phyloP scores from a whole-genome alignment of 1,140 invertebrate species.

The Phenacoccus solenopsis region DNA sequence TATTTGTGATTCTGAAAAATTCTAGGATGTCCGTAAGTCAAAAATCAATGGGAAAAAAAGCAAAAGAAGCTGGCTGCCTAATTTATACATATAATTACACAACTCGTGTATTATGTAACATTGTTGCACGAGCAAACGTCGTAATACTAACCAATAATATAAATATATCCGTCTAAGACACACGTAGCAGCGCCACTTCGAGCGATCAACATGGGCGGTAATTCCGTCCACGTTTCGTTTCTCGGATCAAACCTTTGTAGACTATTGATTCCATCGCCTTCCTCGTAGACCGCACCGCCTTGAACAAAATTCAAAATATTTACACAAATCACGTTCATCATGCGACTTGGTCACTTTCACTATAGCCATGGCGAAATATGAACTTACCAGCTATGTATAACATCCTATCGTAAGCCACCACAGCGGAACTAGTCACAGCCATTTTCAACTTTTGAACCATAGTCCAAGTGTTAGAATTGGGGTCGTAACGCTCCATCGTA shows the following conservation, averaged over 20 bases:
- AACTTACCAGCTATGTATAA: constrained; percentile 38
- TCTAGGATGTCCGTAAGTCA: too few relatives aligned
- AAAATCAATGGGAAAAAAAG: too few relatives aligned
- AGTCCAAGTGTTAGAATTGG: constrained; percentile 71
- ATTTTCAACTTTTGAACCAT: constrained; percentile 51
- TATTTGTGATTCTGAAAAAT: too few relatives aligned
- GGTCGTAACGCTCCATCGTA: constrained; percentile 73
- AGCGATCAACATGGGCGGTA: constrained; percentile 43
- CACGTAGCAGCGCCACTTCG: constrained; percentile 40
- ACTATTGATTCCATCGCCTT: constrained; percentile 38
- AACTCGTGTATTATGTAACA: too few relatives aligned
- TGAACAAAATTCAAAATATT: constrained; percentile 20
- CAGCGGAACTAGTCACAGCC: constrained; percentile 39
- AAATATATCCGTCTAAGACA: constrained; percentile 38
- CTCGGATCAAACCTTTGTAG: constrained; percentile 43
- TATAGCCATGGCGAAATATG: too few relatives aligned
- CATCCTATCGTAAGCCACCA: constrained; percentile 36
- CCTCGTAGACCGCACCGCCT: constrained; percentile 39
- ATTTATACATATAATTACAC: too few relatives aligned
- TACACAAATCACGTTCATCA: too few relatives aligned
- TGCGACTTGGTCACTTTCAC: too few relatives aligned
- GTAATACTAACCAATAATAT: constrained; percentile 37
- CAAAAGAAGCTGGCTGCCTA: too few relatives aligned
- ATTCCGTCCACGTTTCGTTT: constrained; percentile 40
- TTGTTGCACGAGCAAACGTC: too few relatives aligned